phyloP scores from a whole-genome alignment of 2,888 invertebrate species.

The Drosophila eohydei region DNA sequence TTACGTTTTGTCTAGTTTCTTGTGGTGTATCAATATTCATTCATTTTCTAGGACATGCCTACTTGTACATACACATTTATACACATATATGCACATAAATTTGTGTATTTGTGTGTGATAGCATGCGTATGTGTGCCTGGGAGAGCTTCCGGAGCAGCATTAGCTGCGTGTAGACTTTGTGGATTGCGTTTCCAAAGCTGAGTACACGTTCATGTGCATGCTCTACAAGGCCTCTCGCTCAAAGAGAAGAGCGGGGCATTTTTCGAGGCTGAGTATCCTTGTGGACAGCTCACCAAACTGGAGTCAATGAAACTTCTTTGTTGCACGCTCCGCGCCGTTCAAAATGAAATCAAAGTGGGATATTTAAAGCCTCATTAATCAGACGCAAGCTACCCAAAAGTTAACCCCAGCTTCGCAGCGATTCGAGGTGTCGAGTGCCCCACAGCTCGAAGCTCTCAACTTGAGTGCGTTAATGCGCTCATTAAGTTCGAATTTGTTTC shows the following conservation, averaged over 20 bases:
- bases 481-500: slow-evolving; percentile 77
- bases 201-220: slow-evolving; percentile 49
- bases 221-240: slow-evolving; percentile 29
- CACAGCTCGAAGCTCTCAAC: slow-evolving; percentile 24
- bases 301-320: slow-evolving; percentile 80
- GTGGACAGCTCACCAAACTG: slow-evolving; percentile 43
- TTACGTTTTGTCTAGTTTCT: slow-evolving; percentile 22
- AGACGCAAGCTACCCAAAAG: slow-evolving; percentile 57
- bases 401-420: slow-evolving; percentile 18
- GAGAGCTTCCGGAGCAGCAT: slow-evolving; percentile 43
- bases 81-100: not conserved
- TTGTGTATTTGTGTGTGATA: not conserved
- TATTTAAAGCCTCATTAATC: slow-evolving; percentile 84
- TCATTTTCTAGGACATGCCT: slow-evolving; percentile 64
- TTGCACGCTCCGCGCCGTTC: slow-evolving; percentile 70
- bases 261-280: slow-evolving; percentile 40
- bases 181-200: slow-evolving; percentile 64
- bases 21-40: slow-evolving; percentile 54
- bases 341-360: slow-evolving; percentile 83
- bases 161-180: slow-evolving; percentile 59
- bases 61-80: slow-evolving; percentile 9
- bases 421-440: slow-evolving; percentile 44
- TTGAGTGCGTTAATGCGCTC: slow-evolving; percentile 70
- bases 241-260: slow-evolving; percentile 15
- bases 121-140: slow-evolving; percentile 27